phyloP scores from a whole-genome alignment of 2,113 vertebrate genomes.

The Herpetotheres cachinnans region DNA sequence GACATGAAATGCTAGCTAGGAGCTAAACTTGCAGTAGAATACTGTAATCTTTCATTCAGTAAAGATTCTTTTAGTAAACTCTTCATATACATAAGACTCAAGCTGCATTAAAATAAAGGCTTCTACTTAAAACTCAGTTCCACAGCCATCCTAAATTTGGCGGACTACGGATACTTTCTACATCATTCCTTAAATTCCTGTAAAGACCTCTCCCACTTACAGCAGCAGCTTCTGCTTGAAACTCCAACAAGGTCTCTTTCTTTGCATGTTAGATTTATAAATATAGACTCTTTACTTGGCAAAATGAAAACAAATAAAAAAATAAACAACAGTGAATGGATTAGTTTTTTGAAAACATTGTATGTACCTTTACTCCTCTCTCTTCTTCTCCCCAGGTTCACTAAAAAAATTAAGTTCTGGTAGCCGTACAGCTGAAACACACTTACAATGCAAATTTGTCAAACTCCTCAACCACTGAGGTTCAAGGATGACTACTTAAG shows the following conservation, averaged over 20 bases:
- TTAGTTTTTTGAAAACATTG: neutral
- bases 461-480: neutral
- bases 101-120: conserved; percentile 45
- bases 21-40: neutral
- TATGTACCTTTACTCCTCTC: neutral
- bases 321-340: neutral
- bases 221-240: conserved; percentile 62
- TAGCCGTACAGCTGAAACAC: neutral
- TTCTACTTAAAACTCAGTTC: conserved; percentile 60
- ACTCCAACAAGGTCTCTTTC: conserved; percentile 72
- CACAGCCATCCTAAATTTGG: conserved; percentile 68
- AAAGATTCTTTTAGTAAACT: neutral
- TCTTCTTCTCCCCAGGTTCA: neutral
- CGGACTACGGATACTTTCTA: conserved; percentile 68
- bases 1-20: neutral
- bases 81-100: neutral
- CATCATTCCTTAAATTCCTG: conserved; percentile 81
- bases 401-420: neutral
- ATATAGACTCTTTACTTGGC: neutral
- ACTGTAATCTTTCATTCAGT: neutral
- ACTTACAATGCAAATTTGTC: neutral
- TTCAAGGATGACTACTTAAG: neutral
- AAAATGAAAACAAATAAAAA: conserved; percentile 21
- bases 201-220: conserved; percentile 72
- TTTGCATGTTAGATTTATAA: conserved; percentile 35